These are phyloP conservation scores for Platycnemis pennipes DNA, from an alignment of 2,888 invertebrate species.

Conservation along the genomic window DNA sequence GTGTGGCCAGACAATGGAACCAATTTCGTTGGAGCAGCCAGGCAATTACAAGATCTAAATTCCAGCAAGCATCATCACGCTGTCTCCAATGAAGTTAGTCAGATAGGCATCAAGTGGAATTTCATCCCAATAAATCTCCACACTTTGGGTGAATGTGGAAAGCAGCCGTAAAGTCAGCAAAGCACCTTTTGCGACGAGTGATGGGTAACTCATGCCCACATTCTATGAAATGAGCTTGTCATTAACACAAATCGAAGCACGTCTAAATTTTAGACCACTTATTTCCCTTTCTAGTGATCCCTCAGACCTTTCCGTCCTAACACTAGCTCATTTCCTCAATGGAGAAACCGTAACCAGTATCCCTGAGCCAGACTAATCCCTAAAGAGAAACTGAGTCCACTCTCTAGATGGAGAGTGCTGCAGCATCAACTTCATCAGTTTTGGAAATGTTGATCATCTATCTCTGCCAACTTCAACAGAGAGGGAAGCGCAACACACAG, in stretches of 20 bases:
- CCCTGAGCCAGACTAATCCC: neutral
- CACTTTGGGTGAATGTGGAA: neutral
- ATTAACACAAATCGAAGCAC: neutral
- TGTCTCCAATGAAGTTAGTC: neutral
- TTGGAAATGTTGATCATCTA: too few species aligned
- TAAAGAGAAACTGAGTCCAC: neutral
- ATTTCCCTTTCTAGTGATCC: neutral
- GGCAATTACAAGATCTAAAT: neutral
- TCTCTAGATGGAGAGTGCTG: neutral
- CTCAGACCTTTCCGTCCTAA: neutral
- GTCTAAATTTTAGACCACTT: neutral
- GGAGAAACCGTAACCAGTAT: neutral
- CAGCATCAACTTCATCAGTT: too few species aligned
- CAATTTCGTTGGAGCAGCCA: neutral
- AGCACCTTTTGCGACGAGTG: neutral
- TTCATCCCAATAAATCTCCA: neutral
- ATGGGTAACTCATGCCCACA: neutral
- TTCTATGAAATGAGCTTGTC: neutral
- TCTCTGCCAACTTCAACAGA: too few species aligned
- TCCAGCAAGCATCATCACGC: neutral
- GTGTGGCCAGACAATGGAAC: too few species aligned
- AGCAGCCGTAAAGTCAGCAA: neutral
- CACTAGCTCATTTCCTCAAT: neutral
- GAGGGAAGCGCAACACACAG: too few species aligned
- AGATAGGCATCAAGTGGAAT: neutral